Conservation (phyloP, 2,113 vertebrate genomes). For the Actinemys pallida region DNA sequence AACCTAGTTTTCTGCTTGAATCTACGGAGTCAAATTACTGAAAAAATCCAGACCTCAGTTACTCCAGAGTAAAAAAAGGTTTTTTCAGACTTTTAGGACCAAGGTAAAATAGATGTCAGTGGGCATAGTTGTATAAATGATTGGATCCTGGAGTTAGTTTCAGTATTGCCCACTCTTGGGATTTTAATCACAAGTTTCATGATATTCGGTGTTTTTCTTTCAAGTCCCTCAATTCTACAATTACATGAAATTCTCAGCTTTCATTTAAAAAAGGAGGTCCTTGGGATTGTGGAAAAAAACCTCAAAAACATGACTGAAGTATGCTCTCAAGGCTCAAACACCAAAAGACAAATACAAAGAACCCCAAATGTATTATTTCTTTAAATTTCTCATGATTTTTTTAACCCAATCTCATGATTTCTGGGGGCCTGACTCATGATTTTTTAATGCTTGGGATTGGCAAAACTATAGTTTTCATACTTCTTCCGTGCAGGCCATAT, state of each 20-base stretch:
- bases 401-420: neutral
- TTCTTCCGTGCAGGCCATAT: neutral
- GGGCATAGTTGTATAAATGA: neutral
- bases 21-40: neutral
- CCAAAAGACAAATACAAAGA: neutral
- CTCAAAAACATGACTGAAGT: neutral
- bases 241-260: neutral
- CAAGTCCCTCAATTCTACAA: neutral
- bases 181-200: neutral
- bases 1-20: neutral
- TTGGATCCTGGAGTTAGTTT: neutral
- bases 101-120: neutral
- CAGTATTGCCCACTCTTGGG: neutral
- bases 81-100: neutral
- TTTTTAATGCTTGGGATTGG: neutral
- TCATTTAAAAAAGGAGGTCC: neutral
- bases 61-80: neutral
- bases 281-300: rapidly evolving
- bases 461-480: neutral
- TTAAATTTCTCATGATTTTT: neutral
- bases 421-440: neutral
- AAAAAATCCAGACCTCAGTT: neutral
- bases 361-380: neutral
- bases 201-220: neutral
- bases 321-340: neutral